Evolutionary conservation across 2,113 vertebrate species (phyloP).

Genomic region (Rhabdornis inornatus): DNA sequence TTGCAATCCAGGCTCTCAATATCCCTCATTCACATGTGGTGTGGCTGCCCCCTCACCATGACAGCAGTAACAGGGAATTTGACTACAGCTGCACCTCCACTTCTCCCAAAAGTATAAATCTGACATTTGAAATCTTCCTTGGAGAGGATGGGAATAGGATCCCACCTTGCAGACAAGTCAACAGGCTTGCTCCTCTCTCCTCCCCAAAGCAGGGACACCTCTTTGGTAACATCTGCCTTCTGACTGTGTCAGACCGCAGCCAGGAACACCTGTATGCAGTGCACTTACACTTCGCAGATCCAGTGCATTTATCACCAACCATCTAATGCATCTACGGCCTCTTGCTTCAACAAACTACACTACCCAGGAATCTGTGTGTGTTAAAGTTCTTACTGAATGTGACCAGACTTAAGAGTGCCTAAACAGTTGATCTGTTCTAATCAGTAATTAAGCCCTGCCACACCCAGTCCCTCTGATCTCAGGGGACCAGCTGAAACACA

Average conservation of each 20-base stretch:
- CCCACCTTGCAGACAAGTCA: background rate
- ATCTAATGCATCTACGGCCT: background rate
- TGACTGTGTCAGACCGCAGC: background rate
- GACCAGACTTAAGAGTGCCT: background rate
- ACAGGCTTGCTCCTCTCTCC: background rate
- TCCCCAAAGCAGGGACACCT: background rate
- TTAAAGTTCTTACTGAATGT: background rate
- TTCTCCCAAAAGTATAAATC: background rate
- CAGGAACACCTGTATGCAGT: background rate
- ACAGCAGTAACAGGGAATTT: background rate
- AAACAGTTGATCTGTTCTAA: background rate
- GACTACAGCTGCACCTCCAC: background rate
- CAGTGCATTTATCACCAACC: background rate
- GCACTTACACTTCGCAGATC: background rate
- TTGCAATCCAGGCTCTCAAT: background rate
- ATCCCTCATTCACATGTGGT: background rate
- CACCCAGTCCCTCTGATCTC: background rate
- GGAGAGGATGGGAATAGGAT: background rate
- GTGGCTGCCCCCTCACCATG: background rate
- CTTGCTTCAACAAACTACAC: background rate
- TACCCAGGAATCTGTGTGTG: no score
- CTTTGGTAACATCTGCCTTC: background rate
- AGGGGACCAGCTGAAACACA: background rate
- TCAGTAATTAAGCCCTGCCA: background rate
- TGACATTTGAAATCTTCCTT: background rate